Conservation (phyloP, 2,888 invertebrate genomes). For the Saturnia pavonia region DNA sequence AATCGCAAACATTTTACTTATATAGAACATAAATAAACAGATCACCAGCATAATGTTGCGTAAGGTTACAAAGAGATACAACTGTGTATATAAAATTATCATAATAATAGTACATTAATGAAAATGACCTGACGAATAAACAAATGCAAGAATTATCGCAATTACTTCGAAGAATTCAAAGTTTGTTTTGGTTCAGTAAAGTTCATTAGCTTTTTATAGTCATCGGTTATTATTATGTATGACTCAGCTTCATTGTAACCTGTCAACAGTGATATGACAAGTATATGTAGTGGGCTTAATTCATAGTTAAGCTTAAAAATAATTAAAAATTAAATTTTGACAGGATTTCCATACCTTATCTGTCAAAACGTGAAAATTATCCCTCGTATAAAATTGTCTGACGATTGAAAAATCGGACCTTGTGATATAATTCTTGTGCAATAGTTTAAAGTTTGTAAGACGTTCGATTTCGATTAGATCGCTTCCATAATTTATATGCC, state of each 20-base stretch:
- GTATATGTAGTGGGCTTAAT: conserved; percentile 33
- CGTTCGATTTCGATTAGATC: too few relatives aligned
- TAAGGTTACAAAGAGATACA: background rate
- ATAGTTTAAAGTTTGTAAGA: too few relatives aligned
- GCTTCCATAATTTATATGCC: too few relatives aligned
- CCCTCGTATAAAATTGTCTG: too few relatives aligned
- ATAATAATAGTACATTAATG: background rate
- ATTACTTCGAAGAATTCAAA: conserved; percentile 35
- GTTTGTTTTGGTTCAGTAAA: conserved; percentile 40
- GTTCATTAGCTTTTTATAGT: conserved; percentile 42
- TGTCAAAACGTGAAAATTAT: too few relatives aligned
- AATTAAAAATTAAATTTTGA: too few relatives aligned
- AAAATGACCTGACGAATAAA: conserved; percentile 8
- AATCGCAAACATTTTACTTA: too few relatives aligned
- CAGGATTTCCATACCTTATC: too few relatives aligned
- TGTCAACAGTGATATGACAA: conserved; percentile 41
- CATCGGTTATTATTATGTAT: conserved; percentile 40
- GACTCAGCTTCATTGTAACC: conserved; percentile 49
- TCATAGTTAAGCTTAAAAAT: conserved; percentile 39
- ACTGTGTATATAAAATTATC: background rate
- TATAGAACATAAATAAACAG: background rate
- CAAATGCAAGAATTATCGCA: conserved; percentile 9
- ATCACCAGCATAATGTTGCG: background rate
- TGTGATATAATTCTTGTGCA: background rate
- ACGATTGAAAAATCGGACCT: too few relatives aligned